Evolutionary conservation across 1,140 invertebrate genomes (phyloP).

Genomic region (Ditylenchus dipsaci): DNA sequence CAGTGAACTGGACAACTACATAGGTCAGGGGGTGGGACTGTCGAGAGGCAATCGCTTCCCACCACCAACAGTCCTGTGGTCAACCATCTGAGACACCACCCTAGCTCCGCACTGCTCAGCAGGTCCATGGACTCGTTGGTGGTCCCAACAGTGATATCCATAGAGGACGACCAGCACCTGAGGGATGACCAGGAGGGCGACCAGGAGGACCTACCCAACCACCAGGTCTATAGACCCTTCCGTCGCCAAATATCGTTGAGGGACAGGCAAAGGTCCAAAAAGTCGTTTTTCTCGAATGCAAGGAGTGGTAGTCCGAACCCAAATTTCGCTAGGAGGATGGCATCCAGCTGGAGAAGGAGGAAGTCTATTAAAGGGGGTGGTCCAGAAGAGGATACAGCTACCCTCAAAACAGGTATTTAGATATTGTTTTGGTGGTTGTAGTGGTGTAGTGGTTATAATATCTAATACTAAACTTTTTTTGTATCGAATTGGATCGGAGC

Average conservation of each 20-base stretch:
- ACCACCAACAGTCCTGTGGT: too few relatives aligned
- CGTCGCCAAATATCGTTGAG: background rate
- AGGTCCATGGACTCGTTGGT: conserved; percentile 7
- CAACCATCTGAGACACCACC: too few relatives aligned
- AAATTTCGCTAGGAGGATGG: background rate
- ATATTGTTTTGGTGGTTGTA: background rate
- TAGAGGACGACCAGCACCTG: background rate
- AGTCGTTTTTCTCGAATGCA: background rate
- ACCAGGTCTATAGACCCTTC: background rate
- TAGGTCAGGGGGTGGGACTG: too few relatives aligned
- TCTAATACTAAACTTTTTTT: too few relatives aligned
- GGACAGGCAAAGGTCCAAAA: background rate
- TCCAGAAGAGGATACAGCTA: background rate
- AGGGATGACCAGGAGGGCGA: too few relatives aligned
- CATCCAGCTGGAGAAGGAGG: background rate
- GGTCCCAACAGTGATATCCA: background rate
- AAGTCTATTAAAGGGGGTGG: background rate
- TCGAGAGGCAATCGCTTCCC: too few relatives aligned
- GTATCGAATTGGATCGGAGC: too few relatives aligned
- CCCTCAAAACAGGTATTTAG: background rate
- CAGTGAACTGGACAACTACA: too few relatives aligned
- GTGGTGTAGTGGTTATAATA: background rate
- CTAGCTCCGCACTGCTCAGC: background rate
- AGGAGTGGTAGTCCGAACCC: background rate
- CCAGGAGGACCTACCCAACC: background rate